Base-by-base conservation (phyloP, 1,140 invertebrate species). In the Drosophila melanica region DNA sequence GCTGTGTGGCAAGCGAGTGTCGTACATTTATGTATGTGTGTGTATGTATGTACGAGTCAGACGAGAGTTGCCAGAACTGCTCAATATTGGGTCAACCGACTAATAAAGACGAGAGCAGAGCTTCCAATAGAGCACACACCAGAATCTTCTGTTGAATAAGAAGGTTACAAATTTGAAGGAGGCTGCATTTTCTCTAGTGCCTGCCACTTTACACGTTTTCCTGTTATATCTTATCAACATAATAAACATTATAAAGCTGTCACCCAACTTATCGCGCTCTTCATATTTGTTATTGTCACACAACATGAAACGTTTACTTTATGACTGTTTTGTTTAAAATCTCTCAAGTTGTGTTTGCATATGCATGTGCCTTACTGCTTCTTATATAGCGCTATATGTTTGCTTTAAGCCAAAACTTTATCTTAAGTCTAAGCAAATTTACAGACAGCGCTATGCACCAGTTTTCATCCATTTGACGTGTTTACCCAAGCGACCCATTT, bases 401-500 rank as follows among this genome's bases (percentile, higher is more conserved):
- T 69, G 54, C 59, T 60, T 64, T 35, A 27, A 58, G 44, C 51
- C 39, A 16, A 18, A 44, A 53, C 63, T 77, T 11, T 67, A 55
- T 51, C 57, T 63, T 45, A 33, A 14, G 14, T 53, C 35, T 54
- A 54, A 59, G 7, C 23, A 20, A 68, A 58, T 77, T 77, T 77
- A 47, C 64, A 20, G 37, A 59, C 58, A 64, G 64, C 51, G 60
- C 74, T 20, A 73, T 76, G 71, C 57, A 63, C 64, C 62, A 78
- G 50, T 66, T 62, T 47, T 14, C 47, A 35, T 55, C 23, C 41
- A 66, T 68, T 75, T 77, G 63, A 75, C 57, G 62, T 77, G 63
- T 55, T 82, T 82, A 71, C 71, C 37, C 48, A 75, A 70, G 64
- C 48, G 47, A 53, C 55, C 33, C 64, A 75, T 63, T 82, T 79